Base-by-base conservation (phyloP, 2,797 vertebrate species). In the Notolabrus celidotus region DNA sequence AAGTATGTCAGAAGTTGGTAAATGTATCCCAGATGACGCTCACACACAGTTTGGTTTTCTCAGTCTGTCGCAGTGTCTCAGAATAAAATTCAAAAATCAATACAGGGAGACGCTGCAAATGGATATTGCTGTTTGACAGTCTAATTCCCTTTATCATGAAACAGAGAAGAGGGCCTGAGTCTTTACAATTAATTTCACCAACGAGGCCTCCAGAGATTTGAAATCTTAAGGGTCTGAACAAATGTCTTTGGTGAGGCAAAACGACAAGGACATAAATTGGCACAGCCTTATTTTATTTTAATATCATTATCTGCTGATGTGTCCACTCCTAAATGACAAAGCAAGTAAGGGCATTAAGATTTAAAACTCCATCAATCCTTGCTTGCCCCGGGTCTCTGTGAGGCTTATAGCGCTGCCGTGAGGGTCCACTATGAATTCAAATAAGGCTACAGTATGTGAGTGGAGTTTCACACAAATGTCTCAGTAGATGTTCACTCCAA, bases 111-210 rank as follows among this genome's bases (percentile, higher is more conserved):
- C 27, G 33, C 59, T 64, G 61, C 63, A 71, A 89, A 83, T 83
- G 70, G 65, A 86, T 77, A 71, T 72, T 79, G 73, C 55, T 51
- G 31, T 73, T 77, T 88, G 74, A 87, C 88, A 77, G 83, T 83
- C 69, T 82, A 59, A 90, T 91, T 87, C 79, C 72, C 68, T 91
- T 87, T 85, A 90, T 91, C 77, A 74, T 55, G 71, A 72, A 57
- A 82, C 83, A 85, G 51, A 57, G 68, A 59, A 38, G 47, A 59
- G 45, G 53, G 66, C 70, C 63, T 9, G 47, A 75, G 78, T 69
- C 69, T 71, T 79, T 64, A 84, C 81, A 86, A 88, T 86, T 87
- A 77, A 88, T 89, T 90, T 70, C 86, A 84, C 49, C 77, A 89
- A 88, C 67, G 41, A 75, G 69, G 64, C 67, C 85, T 77, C 16